Percentiles rank a stretch among this genome's conserved stretches.
phyloP scores from a whole-genome alignment of 2,888 invertebrate genomes.

The Tuta absoluta region DNA sequence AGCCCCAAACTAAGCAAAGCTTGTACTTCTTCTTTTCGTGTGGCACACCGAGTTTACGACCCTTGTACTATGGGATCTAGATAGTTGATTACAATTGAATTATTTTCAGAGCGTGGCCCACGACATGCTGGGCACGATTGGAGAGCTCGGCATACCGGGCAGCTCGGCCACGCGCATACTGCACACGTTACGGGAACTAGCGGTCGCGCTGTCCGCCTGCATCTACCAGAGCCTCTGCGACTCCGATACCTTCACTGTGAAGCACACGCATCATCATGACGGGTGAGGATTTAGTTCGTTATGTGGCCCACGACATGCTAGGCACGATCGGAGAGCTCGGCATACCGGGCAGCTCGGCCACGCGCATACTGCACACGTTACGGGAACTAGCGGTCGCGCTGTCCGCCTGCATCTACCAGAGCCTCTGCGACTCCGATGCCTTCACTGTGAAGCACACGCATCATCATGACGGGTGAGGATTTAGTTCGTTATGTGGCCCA shows the following conservation, averaged over 20 bases:
- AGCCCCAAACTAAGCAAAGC: too few species aligned
- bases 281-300: too few species aligned
- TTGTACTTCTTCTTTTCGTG: too few species aligned
- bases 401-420: conserved; percentile 99
- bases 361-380: conserved; percentile 90
- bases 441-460: conserved; percentile 67
- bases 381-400: conserved; percentile 96
- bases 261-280: conserved; percentile 67
- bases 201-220: conserved; percentile 98
- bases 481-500: too few species aligned
- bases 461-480: conserved; percentile 62
- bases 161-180: conserved; percentile 85
- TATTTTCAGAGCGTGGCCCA: conserved; percentile 86
- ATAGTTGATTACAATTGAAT: too few species aligned
- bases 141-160: conserved; percentile 85
- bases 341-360: conserved; percentile 83
- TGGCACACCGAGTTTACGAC: too few species aligned
- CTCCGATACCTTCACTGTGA: conserved; percentile 76
- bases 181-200: conserved; percentile 94
- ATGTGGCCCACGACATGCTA: too few species aligned
- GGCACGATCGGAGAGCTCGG: conserved; percentile 87
- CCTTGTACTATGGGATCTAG: too few species aligned
- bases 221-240: conserved; percentile 99
- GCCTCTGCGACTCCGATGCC: conserved; percentile 90
- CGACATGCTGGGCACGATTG: conserved; percentile 91